phyloP scores from a whole-genome alignment of 2,113 vertebrate species.

The Callospermophilus lateralis region DNA sequence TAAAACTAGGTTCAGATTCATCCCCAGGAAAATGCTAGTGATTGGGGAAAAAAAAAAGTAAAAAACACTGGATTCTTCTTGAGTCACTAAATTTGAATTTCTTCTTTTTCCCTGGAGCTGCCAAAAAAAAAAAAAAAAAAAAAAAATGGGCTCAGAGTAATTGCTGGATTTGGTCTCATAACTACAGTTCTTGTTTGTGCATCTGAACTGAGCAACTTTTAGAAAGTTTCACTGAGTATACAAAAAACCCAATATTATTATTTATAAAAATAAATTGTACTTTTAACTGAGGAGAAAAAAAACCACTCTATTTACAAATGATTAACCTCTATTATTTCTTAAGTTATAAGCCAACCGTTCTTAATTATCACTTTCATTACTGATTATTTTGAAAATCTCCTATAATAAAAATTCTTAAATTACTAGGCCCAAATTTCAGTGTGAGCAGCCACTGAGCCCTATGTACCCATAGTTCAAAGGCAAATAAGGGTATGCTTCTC shows the following conservation, averaged over 20 bases:
- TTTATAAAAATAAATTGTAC: constrained; percentile 52
- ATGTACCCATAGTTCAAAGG: not conserved
- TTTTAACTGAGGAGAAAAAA: constrained; percentile 7
- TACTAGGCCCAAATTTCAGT: not conserved
- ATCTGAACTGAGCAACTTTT: constrained; percentile 8
- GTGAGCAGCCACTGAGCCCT: not conserved
- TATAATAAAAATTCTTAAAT: not conserved
- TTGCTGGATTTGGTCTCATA: constrained; percentile 14
- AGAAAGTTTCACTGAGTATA: not conserved
- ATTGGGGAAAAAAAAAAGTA: constrained; percentile 20
- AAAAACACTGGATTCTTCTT: constrained; percentile 29
- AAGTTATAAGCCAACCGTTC: not conserved
- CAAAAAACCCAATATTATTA: not conserved
- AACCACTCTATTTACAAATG: constrained; percentile 14
- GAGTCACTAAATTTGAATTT: constrained; percentile 66
- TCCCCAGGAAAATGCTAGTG: constrained; percentile 63
- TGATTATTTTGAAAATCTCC: not conserved
- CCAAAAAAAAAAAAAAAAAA: constrained; percentile 45
- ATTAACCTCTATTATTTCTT: constrained; percentile 6
- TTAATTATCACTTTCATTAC: not conserved
- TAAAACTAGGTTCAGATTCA: constrained; percentile 71
- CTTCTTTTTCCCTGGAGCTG: constrained; percentile 31
- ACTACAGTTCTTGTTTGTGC: not conserved
- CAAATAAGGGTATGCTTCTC: not conserved
- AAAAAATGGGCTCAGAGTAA: not conserved